phyloP scores from a whole-genome alignment of 30 jellyfish, hydroid and myxozoan genomes.

The Calvadosia cruxmelitensis region DNA sequence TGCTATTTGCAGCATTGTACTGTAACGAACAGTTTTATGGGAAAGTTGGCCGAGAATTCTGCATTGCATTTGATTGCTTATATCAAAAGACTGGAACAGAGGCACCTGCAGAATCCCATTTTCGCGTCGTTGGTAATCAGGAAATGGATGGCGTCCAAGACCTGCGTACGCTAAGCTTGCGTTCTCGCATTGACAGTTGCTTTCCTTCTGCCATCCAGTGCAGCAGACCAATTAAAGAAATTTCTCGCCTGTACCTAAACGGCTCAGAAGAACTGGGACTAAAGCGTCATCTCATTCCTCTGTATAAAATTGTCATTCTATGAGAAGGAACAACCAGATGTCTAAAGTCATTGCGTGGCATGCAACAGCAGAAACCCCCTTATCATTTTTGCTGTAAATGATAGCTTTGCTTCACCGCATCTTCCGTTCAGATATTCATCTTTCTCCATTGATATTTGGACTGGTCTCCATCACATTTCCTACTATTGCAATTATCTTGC shows the following conservation, averaged over 20 bases:
- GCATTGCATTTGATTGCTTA: constrained; percentile 13
- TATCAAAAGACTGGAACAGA: constrained; percentile 20
- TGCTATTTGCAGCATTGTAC: background rate
- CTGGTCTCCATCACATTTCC: too few species aligned
- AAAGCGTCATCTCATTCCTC: constrained; percentile 8
- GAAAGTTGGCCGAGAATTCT: constrained; percentile 28
- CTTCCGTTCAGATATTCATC: too few species aligned
- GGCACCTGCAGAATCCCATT: constrained; percentile 9
- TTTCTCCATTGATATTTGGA: too few species aligned
- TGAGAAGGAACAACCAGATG: background rate
- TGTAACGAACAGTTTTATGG: constrained; percentile 9
- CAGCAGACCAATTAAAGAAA: constrained; percentile 10
- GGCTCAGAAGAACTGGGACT: constrained; percentile 2
- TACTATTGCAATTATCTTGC: too few species aligned
- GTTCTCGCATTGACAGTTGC: constrained; percentile 11
- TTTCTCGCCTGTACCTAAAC: constrained; percentile 2
- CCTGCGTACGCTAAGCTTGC: background rate
- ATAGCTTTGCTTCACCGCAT: too few species aligned
- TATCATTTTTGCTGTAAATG: too few species aligned
- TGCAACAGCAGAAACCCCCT: too few species aligned
- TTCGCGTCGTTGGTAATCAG: constrained; percentile 6
- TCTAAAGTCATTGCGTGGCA: too few species aligned
- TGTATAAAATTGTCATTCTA: background rate
- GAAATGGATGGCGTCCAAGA: constrained; percentile 18
- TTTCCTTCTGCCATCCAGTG: constrained; percentile 11